These are phyloP conservation scores for Phymorhynchus buccinoides DNA, from an alignment of 1,140 invertebrate genomes.

Conservation along the genomic window DNA sequence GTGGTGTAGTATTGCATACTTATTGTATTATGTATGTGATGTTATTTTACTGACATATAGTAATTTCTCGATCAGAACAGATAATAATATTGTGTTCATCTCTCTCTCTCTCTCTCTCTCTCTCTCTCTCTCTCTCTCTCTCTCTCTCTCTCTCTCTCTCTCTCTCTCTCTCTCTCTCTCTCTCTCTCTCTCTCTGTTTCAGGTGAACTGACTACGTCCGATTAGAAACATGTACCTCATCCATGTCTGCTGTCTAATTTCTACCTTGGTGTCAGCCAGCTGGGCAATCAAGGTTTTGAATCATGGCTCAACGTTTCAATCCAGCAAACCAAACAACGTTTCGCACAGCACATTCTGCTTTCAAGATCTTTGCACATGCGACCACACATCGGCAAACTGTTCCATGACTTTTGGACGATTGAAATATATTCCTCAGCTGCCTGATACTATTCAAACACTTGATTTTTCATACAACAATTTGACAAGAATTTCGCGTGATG, in stretches of 20 bases:
- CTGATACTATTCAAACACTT: background rate
- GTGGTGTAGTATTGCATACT: too few species aligned
- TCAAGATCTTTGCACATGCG: background rate
- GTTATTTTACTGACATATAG: too few species aligned
- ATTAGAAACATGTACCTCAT: too few species aligned
- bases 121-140: too few species aligned
- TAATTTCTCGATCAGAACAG: too few species aligned
- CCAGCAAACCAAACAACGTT: background rate
- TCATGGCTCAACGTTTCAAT: background rate
- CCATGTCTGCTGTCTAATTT: background rate
- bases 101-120: too few species aligned
- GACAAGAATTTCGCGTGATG: background rate
- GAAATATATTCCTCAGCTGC: background rate
- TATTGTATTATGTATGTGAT: too few species aligned
- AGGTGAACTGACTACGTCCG: too few species aligned
- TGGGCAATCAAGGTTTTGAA: background rate
- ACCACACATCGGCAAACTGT: background rate
- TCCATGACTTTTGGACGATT: background rate
- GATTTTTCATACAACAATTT: conserved; percentile 24
- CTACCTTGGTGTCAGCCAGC: background rate
- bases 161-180: too few species aligned
- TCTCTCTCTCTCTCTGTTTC: too few species aligned
- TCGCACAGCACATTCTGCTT: background rate
- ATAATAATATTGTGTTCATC: too few species aligned
- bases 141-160: too few species aligned